These are phyloP conservation scores for Laspeyria flexula DNA, from an alignment of 2,888 invertebrate species.

Conservation along the genomic window DNA sequence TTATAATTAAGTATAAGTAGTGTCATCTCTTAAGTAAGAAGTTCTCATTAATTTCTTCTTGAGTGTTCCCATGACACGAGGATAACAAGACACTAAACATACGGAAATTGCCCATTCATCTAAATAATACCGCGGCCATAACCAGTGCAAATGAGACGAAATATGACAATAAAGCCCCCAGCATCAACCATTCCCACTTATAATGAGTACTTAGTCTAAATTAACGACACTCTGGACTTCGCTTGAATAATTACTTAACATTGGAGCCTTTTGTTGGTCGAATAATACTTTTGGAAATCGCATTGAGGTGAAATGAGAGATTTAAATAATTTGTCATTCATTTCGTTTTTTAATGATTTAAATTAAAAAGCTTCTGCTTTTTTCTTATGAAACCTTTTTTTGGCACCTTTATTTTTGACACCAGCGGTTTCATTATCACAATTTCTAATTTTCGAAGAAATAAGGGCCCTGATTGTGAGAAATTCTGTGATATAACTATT, in stretches of 20 bases:
- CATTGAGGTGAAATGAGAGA: too few species aligned
- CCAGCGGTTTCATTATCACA: too few species aligned
- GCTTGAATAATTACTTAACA: constrained; percentile 13
- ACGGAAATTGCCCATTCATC: neutral
- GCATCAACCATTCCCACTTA: constrained; percentile 1
- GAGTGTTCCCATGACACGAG: neutral
- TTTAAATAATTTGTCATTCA: too few species aligned
- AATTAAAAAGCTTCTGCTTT: too few species aligned
- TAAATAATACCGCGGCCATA: constrained; percentile 1
- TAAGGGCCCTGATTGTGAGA: too few species aligned
- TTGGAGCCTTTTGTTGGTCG: neutral
- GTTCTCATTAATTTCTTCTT: neutral
- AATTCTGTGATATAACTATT: too few species aligned
- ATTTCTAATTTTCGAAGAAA: too few species aligned
- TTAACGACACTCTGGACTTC: constrained; percentile 5
- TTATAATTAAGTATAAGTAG: too few species aligned
- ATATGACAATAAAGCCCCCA: neutral
- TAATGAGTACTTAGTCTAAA: constrained; percentile 11
- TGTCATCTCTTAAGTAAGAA: too few species aligned
- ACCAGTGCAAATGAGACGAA: constrained; percentile 8
- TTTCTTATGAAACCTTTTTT: too few species aligned
- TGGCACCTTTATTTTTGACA: too few species aligned
- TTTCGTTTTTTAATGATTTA: too few species aligned
- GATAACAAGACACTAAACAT: neutral
- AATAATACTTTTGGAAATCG: neutral